These are phyloP conservation scores for Sphaerodactylus townsendi DNA, from an alignment of 2,113 vertebrate species.

Conservation along the genomic window DNA sequence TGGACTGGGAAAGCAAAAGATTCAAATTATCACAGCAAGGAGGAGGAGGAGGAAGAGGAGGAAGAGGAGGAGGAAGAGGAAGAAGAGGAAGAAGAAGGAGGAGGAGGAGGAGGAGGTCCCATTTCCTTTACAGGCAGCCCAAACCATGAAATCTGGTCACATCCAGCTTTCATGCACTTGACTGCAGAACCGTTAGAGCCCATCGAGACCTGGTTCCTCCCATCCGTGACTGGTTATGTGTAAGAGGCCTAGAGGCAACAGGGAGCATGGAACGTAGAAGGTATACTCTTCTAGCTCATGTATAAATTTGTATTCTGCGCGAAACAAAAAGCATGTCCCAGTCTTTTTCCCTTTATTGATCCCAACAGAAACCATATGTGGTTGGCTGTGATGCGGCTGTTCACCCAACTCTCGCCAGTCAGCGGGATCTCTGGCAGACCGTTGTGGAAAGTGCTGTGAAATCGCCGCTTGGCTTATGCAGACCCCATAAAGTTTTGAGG, in stretches of 20 bases:
- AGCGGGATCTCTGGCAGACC: neutral
- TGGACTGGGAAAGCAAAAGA: neutral
- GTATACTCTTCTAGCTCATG: too few relatives aligned
- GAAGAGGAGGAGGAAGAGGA: too few relatives aligned
- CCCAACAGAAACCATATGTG: neutral
- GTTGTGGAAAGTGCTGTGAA: too few relatives aligned
- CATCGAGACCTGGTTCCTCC: neutral
- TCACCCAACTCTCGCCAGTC: neutral
- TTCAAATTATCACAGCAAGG: conserved; percentile 5
- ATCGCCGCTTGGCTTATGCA: too few relatives aligned
- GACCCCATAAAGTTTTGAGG: too few relatives aligned
- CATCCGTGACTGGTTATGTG: neutral
- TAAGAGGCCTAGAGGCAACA: neutral
- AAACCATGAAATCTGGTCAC: neutral
- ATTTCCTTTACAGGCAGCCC: neutral
- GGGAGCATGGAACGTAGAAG: too few relatives aligned
- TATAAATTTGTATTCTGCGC: neutral
- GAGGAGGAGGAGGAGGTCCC: neutral
- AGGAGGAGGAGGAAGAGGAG: too few relatives aligned
- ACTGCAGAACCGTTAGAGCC: neutral
- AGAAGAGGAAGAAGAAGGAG: too few relatives aligned
- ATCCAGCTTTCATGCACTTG: neutral
- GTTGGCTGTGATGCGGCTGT: neutral
- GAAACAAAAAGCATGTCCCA: neutral
- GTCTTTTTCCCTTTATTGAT: neutral